These are phyloP conservation scores for Euschistus heros DNA, from an alignment of 1,140 invertebrate genomes.

Conservation along the genomic window DNA sequence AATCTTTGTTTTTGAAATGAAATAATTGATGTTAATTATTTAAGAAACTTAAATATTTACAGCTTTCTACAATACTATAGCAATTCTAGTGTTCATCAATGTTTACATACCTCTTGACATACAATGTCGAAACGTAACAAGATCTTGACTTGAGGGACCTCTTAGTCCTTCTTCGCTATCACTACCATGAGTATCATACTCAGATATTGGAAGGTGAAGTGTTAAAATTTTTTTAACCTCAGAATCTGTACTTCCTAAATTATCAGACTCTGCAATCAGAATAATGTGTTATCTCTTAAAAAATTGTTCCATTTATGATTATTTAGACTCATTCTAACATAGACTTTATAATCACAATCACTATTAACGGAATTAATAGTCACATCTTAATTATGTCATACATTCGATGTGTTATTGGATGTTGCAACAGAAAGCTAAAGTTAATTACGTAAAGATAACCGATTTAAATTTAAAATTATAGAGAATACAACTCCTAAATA, in stretches of 20 bases:
- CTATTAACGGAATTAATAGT: too few relatives aligned
- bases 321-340: too few relatives aligned
- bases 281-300: not conserved
- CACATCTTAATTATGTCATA: too few relatives aligned
- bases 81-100: not conserved
- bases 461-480: too few relatives aligned
- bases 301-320: too few relatives aligned
- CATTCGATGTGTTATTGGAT: too few relatives aligned
- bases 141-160: slow-evolving; percentile 36
- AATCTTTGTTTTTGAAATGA: too few relatives aligned
- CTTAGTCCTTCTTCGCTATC: slow-evolving; percentile 56
- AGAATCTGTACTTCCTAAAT: slow-evolving; percentile 73
- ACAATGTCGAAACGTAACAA: slow-evolving; percentile 47
- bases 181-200: slow-evolving; percentile 66
- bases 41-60: not conserved
- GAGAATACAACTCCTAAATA: too few relatives aligned
- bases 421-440: too few relatives aligned
- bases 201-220: slow-evolving; percentile 77
- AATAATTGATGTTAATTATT: not conserved
- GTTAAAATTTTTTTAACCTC: slow-evolving; percentile 80
- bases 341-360: too few relatives aligned
- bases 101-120: slow-evolving; percentile 38
- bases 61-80: not conserved
- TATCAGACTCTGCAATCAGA: slow-evolving; percentile 65
- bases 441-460: too few relatives aligned